Percentiles rank a stretch among this genome's conserved stretches.
These are phyloP conservation scores for Cheilosia scutellata DNA, from an alignment of 2,888 invertebrate species.

Conservation along the genomic window DNA sequence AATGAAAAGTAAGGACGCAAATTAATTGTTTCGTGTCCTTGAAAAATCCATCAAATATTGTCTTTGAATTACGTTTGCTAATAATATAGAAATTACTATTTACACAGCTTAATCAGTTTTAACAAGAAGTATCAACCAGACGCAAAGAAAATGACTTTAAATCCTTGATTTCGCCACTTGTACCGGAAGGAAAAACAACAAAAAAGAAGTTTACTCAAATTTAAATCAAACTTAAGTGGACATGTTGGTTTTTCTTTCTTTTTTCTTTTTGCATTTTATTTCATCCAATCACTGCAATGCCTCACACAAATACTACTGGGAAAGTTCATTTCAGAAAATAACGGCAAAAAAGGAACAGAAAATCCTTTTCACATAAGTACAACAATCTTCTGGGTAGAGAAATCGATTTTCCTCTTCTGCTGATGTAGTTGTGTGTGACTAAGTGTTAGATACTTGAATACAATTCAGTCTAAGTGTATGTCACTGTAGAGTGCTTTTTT, in stretches of 20 bases:
- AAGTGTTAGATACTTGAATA: conserved; percentile 61
- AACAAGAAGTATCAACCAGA: too few species aligned
- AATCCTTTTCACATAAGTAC: conserved; percentile 30
- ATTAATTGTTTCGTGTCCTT: too few species aligned
- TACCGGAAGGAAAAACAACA: conserved; percentile 1
- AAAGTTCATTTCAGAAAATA: conserved; percentile 28
- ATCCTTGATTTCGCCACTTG: not conserved
- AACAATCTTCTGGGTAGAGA: conserved; percentile 36
- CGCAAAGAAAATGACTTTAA: too few species aligned
- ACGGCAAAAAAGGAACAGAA: conserved; percentile 15
- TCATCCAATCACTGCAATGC: conserved; percentile 19
- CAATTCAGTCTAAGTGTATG: conserved; percentile 52
- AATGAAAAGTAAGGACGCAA: too few species aligned
- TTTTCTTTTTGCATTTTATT: too few species aligned
- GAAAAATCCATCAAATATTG: too few species aligned
- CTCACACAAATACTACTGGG: conserved; percentile 24
- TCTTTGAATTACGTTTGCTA: too few species aligned
- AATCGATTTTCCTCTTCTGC: conserved; percentile 55
- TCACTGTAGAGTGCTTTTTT: conserved; percentile 30
- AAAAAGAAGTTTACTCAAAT: conserved; percentile 23
- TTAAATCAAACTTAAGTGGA: conserved; percentile 38
- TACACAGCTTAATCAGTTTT: too few species aligned
- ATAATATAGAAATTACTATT: too few species aligned
- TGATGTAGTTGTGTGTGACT: conserved; percentile 55
- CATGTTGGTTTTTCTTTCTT: conserved; percentile 5